These are phyloP conservation scores for Nomia melanderi DNA, from an alignment of 1,140 invertebrate species.

Conservation along the genomic window DNA sequence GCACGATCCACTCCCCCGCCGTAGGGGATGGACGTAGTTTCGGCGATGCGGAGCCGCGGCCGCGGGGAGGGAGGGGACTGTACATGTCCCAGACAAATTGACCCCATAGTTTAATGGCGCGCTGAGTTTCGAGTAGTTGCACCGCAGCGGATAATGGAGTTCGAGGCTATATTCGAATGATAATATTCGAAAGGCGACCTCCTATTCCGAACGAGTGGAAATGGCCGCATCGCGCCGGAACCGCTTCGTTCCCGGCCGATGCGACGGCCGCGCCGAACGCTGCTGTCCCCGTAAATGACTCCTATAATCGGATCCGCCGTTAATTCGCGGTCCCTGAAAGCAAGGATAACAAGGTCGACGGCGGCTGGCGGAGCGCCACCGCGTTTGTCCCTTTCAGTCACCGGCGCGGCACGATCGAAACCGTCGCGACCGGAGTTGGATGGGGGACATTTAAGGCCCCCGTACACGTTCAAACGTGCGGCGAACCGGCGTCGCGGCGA, in stretches of 20 bases:
- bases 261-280: slow-evolving; percentile 28
- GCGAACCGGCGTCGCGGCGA: no score
- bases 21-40: slow-evolving; percentile 6
- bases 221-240: slow-evolving; percentile 47
- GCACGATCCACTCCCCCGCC: no score
- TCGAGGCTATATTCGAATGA: slow-evolving; percentile 50
- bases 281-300: slow-evolving; percentile 47
- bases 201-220: slow-evolving; percentile 51
- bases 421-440: no score
- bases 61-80: no score
- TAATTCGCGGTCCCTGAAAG: slow-evolving; percentile 55
- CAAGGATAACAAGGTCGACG: slow-evolving; percentile 34
- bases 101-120: slow-evolving; percentile 64
- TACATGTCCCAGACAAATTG: slow-evolving; percentile 58
- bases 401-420: neutral
- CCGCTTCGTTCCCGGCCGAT: slow-evolving; percentile 30
- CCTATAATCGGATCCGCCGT: slow-evolving; percentile 63
- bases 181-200: slow-evolving; percentile 58
- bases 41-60: neutral
- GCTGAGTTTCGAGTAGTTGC: slow-evolving; percentile 59
- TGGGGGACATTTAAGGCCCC: no score
- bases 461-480: no score
- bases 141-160: slow-evolving; percentile 54
- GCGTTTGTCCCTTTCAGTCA: neutral
- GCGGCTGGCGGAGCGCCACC: neutral